Base-by-base conservation (phyloP, 2,888 invertebrate genomes). In the Gari tellinella region DNA sequence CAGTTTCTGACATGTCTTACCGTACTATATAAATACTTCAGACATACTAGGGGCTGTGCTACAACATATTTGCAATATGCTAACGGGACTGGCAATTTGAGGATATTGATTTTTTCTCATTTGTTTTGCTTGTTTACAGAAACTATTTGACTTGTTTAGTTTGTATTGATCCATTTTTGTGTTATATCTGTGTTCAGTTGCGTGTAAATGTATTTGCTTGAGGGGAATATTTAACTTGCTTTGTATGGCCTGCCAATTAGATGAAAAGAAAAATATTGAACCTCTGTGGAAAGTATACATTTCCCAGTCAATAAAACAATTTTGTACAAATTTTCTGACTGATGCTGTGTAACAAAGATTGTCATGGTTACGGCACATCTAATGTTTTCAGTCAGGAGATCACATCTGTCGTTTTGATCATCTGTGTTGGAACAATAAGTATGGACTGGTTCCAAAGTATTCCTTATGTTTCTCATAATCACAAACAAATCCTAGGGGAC, bases 121-220 rank as follows among this genome's bases (percentile, higher is more conserved):
- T 51, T 23, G 8, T 17, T 48, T 48, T 48, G 23, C 23, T 48
- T 48, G 12, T 21, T 19, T 17, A 23, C 48, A 48, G 48, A 31
- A 31, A 31, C 31, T 31, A 12, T 48, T 43, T n/a, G 21, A 23
- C 48, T 48, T 21, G 23, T 48, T 48, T 48, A 23, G 17, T 48
- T 48, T 23, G 21, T n/a, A 51, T 51, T 51, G 51, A 51, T 51
- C 25, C 23, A 23, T 48, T 23, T 12, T 48, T 17, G 17, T 17
- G 19, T 48, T 48, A 23, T 48, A n/a, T 51, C 15, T 51, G n/a
- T 51, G 15, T 26, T 15, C 14, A 25, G 26, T 51, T 51, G 23
- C 26, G 51, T 51, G 17, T 31, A 26, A n/a, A 23, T 51, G 25
- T 51, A 31, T 51, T 51, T 51, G 51, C 51, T 51, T 51, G 15